A percentile compares a stretch with the other conserved stretches of the same genome.
phyloP scores from a whole-genome alignment of 1,140 invertebrate species.

The Riptortus pedestris region DNA sequence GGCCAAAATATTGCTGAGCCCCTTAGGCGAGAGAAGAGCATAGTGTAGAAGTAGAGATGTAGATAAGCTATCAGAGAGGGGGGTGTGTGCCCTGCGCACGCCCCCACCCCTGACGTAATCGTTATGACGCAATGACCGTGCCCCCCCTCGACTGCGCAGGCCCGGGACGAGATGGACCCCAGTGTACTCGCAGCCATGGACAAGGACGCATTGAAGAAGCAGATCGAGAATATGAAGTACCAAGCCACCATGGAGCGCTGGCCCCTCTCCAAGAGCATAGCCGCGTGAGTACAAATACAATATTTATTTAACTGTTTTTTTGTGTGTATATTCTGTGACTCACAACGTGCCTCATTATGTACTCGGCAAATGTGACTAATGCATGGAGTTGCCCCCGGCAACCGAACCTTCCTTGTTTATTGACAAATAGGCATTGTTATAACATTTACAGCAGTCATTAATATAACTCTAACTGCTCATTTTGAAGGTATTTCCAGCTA shows the following conservation, averaged over 20 bases:
- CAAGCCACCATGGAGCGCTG: conserved; percentile 91
- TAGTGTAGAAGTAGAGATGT: too few relatives aligned
- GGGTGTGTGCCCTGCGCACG: background rate
- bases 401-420: background rate
- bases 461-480: too few relatives aligned
- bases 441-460: too few relatives aligned
- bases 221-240: conserved; percentile 94
- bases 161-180: conserved; percentile 58
- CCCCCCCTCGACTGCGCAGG: conserved; percentile 27
- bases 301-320: background rate
- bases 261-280: conserved; percentile 85
- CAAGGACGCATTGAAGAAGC: conserved; percentile 91
- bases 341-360: too few relatives aligned
- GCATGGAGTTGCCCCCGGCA: background rate
- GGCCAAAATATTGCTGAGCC: too few relatives aligned
- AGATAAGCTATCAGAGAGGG: background rate
- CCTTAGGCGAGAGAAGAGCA: too few relatives aligned
- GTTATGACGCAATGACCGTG: conserved; percentile 14
- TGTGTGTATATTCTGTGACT: too few relatives aligned
- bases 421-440: background rate
- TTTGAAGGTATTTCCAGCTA: too few relatives aligned
- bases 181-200: conserved; percentile 88
- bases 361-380: too few relatives aligned
- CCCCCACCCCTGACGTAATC: conserved; percentile 9
- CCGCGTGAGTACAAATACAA: conserved; percentile 66